These are phyloP conservation scores for Antennarius maculatus DNA, from an alignment of 2,797 vertebrate genomes.

Conservation along the genomic window DNA sequence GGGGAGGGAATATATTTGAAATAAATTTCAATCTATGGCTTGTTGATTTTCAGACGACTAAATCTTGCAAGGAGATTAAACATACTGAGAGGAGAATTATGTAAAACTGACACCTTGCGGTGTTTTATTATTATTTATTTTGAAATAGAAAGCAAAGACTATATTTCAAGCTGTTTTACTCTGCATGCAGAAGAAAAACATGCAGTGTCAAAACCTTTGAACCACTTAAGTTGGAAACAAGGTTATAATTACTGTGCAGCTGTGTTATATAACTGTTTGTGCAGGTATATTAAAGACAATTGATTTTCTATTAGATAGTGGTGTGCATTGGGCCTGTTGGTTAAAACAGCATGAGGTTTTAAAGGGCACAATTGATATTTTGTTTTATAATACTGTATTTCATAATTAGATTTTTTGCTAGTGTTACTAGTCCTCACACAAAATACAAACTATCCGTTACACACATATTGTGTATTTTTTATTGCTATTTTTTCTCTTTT, in stretches of 20 bases:
- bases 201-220: constrained; percentile 38
- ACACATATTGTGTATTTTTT: too few relatives aligned
- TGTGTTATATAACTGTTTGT: constrained; percentile 27
- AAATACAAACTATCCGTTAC: too few relatives aligned
- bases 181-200: constrained; percentile 15
- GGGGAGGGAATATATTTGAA: constrained; percentile 46
- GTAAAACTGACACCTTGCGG: constrained; percentile 28
- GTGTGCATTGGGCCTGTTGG: background rate
- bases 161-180: constrained; percentile 30
- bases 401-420: background rate
- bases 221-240: constrained; percentile 23
- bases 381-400: background rate
- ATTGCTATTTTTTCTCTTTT: too few relatives aligned
- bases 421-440: background rate
- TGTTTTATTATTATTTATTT: constrained; percentile 23
- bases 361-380: constrained; percentile 5
- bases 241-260: background rate
- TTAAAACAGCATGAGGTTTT: background rate
- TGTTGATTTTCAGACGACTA: constrained; percentile 35
- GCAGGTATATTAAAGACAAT: constrained; percentile 39
- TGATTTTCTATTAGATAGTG: constrained; percentile 30
- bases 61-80: constrained; percentile 15
- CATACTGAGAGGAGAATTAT: constrained; percentile 15
- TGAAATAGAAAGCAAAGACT: background rate
- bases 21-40: constrained; percentile 50